These are phyloP conservation scores for Gallirallus australis DNA, from an alignment of 2,797 vertebrate species.

Conservation along the genomic window DNA sequence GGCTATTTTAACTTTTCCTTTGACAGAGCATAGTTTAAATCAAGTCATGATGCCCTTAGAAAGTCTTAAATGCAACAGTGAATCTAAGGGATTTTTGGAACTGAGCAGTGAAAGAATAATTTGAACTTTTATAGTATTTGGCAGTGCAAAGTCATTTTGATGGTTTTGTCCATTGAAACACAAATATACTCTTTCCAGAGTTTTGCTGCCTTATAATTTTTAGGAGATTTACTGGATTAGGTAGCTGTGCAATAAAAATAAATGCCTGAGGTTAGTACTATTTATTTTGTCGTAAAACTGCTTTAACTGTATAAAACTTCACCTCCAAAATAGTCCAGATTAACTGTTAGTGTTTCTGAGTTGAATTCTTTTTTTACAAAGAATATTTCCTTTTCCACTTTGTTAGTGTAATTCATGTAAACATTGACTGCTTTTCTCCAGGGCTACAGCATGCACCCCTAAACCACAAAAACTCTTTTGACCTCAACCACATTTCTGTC, in stretches of 20 bases:
- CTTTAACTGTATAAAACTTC: not conserved
- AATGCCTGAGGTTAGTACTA: not conserved
- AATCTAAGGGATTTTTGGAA: not conserved
- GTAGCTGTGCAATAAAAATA: constrained; percentile 29
- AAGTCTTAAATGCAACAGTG: not conserved
- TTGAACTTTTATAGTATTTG: not conserved
- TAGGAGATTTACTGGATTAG: not conserved
- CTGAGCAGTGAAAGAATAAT: not conserved
- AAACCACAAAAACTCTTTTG: not conserved
- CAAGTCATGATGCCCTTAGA: not conserved
- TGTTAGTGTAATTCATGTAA: not conserved
- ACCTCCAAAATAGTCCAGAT: not conserved
- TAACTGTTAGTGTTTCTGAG: not conserved
- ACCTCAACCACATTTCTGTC: not conserved
- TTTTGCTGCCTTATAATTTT: not conserved
- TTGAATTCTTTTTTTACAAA: not conserved
- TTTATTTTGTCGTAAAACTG: not conserved
- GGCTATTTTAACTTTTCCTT: constrained; percentile 14
- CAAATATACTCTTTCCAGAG: not conserved
- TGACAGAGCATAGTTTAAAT: not conserved
- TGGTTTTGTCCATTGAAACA: not conserved
- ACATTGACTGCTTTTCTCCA: not conserved
- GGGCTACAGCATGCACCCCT: not conserved
- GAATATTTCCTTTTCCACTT: not conserved
- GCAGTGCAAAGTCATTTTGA: not conserved